Evolutionary conservation across 2,888 invertebrate species (phyloP).

Genomic region (Cataglyphis livida): DNA sequence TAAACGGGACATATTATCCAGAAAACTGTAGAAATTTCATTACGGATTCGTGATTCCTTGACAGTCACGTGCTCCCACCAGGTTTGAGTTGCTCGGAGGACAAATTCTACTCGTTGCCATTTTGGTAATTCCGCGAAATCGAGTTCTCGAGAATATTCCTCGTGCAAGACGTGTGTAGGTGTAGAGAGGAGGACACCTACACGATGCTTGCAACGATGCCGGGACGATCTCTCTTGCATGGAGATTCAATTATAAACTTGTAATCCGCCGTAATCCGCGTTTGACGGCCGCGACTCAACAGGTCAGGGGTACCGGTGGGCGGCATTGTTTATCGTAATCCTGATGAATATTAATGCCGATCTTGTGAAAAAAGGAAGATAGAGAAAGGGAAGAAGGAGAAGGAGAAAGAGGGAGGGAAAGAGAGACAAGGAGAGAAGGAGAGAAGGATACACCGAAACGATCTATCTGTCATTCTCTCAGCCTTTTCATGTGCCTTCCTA

Average conservation of each 20-base stretch:
- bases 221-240: constrained; percentile 71
- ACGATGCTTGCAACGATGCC: constrained; percentile 31
- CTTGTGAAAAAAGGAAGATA: constrained; percentile 53
- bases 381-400: background rate
- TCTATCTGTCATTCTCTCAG: constrained; percentile 35
- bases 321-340: constrained; percentile 82
- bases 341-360: constrained; percentile 84
- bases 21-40: background rate
- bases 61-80: background rate
- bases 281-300: constrained; percentile 81
- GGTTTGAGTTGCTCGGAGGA: constrained; percentile 4
- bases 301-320: constrained; percentile 80
- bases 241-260: constrained; percentile 82
- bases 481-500: constrained; percentile 32
- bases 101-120: constrained; percentile 11
- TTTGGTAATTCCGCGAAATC: constrained; percentile 32
- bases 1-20: background rate
- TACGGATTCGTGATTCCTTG: background rate
- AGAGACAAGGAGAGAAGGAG: no score
- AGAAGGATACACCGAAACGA: constrained; percentile 11
- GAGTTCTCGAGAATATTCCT: constrained; percentile 41
- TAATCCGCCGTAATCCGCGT: constrained; percentile 82
- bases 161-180: constrained; percentile 55
- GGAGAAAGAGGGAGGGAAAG: no score
- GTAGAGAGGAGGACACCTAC: constrained; percentile 46